Percentiles rank a stretch among this genome's conserved stretches.
Conservation (phyloP, 2,888 invertebrate species). For the Acleris laterana region DNA sequence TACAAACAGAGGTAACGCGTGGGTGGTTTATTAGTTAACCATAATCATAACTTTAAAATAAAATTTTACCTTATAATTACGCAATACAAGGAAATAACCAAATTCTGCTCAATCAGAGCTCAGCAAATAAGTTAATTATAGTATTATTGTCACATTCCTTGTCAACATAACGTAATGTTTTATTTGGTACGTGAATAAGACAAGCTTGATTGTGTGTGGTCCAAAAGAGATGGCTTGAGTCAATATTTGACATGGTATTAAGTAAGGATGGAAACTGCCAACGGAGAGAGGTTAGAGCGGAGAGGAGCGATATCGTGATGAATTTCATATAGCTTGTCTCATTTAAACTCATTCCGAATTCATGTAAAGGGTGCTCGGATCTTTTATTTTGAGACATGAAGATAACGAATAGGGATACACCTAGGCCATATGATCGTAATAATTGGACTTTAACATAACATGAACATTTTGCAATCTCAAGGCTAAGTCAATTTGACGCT, state of each 20-base stretch:
- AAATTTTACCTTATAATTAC: not conserved
- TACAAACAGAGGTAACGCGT: too few relatives aligned
- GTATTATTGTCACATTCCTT: constrained; percentile 1
- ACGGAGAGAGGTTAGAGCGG: constrained; percentile 37
- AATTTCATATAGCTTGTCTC: not conserved
- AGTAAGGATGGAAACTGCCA: constrained; percentile 62
- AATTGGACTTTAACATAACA: too few relatives aligned
- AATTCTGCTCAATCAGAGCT: not conserved
- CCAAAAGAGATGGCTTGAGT: constrained; percentile 60
- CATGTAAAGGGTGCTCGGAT: too few relatives aligned
- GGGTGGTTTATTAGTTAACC: too few relatives aligned
- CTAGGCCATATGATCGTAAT: too few relatives aligned
- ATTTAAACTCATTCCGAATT: too few relatives aligned
- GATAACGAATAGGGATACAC: too few relatives aligned
- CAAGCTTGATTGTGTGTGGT: constrained; percentile 69
- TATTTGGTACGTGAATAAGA: constrained; percentile 45
- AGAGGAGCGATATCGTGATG: constrained; percentile 47
- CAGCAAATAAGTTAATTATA: constrained; percentile 11
- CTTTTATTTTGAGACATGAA: too few relatives aligned
- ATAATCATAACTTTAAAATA: too few relatives aligned
- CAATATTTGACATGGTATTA: constrained; percentile 67
- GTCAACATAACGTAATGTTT: constrained; percentile 15
- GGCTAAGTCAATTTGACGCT: too few relatives aligned
- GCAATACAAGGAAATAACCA: constrained; percentile 8
- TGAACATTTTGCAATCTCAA: too few relatives aligned